Evolutionary conservation across 1,140 invertebrate genomes (phyloP).

Genomic region (Augochlora pura): DNA sequence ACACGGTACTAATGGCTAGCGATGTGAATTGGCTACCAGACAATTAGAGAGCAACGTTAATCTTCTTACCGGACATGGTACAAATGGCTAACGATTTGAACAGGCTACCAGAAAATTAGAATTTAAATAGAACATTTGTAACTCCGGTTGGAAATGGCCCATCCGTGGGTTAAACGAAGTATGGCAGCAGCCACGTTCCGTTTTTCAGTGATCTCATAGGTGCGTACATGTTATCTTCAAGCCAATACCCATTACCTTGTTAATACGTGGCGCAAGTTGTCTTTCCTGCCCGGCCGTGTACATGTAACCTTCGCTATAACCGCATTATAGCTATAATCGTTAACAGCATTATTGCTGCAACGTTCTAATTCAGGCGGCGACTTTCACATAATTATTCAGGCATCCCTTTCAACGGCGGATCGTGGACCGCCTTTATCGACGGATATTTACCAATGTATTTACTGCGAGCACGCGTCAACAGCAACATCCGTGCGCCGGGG

Average conservation of each 20-base stretch:
- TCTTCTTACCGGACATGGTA: no score
- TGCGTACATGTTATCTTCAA: not conserved
- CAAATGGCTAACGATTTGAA: no score
- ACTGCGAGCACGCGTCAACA: slow-evolving; percentile 16
- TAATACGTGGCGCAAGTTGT: slow-evolving; percentile 27
- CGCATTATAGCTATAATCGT: slow-evolving; percentile 28
- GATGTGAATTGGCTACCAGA: no score
- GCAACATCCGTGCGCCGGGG: slow-evolving; percentile 12
- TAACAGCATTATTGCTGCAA: slow-evolving; percentile 19
- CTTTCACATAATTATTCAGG: slow-evolving; percentile 22
- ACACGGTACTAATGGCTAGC: no score
- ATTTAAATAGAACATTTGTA: no score
- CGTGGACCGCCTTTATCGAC: slow-evolving; percentile 11
- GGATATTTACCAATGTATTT: slow-evolving; percentile 19
- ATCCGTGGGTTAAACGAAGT: no score
- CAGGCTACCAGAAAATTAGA: no score
- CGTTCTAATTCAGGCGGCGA: slow-evolving; percentile 9
- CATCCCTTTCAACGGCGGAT: slow-evolving; percentile 6
- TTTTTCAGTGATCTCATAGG: no score
- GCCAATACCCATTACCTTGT: slow-evolving; percentile 18
- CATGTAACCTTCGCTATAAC: slow-evolving; percentile 17
- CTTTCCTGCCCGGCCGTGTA: slow-evolving; percentile 3
- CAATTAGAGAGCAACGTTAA: no score
- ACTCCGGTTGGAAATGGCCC: no score
- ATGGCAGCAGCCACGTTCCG: no score